phyloP scores from a whole-genome alignment of 2,888 invertebrate genomes.

The Conus canariensis region DNA sequence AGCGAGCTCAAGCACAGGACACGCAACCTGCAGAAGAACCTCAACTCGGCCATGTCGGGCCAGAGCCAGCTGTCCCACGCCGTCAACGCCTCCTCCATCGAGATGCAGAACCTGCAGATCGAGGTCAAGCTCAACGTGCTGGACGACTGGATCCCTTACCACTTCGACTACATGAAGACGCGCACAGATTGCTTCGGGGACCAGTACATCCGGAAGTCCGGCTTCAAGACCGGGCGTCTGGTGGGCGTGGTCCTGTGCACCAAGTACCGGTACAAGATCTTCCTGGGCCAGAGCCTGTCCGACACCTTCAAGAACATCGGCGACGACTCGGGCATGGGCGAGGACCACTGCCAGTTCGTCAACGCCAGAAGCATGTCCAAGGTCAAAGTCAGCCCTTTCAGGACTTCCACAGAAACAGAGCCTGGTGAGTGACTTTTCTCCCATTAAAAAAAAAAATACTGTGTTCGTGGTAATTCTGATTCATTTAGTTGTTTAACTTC shows the following conservation, averaged over 20 bases:
- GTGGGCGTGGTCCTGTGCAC: slow-evolving; percentile 72
- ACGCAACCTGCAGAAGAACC: slow-evolving; percentile 35
- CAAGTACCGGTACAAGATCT: slow-evolving; percentile 67
- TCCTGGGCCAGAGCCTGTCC: slow-evolving; percentile 61
- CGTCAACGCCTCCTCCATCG: slow-evolving; percentile 39
- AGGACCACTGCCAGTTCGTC: slow-evolving; percentile 74
- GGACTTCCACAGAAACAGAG: slow-evolving; percentile 42
- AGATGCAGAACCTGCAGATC: slow-evolving; percentile 49
- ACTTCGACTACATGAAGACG: slow-evolving; percentile 59
- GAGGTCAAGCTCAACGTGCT: slow-evolving; percentile 53
- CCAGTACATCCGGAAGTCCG: slow-evolving; percentile 62
- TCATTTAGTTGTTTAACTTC: too few relatives aligned
- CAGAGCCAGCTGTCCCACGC: slow-evolving; percentile 32
- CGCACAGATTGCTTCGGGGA: slow-evolving; percentile 61
- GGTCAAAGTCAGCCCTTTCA: slow-evolving; percentile 51
- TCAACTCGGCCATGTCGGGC: slow-evolving; percentile 13
- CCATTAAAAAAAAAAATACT: not conserved
- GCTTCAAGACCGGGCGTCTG: slow-evolving; percentile 55
- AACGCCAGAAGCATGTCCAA: slow-evolving; percentile 51
- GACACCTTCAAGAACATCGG: slow-evolving; percentile 69
- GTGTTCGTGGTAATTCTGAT: too few relatives aligned
- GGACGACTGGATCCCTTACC: slow-evolving; percentile 62
- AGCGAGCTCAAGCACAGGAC: slow-evolving; percentile 47
- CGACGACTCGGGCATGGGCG: slow-evolving; percentile 63
- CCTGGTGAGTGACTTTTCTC: slow-evolving; percentile 44